Evolutionary conservation across 2,888 invertebrate genomes (phyloP), one percentile per base, ranked within the genome.

Genomic region (Sarcophaga rosellei): DNA sequence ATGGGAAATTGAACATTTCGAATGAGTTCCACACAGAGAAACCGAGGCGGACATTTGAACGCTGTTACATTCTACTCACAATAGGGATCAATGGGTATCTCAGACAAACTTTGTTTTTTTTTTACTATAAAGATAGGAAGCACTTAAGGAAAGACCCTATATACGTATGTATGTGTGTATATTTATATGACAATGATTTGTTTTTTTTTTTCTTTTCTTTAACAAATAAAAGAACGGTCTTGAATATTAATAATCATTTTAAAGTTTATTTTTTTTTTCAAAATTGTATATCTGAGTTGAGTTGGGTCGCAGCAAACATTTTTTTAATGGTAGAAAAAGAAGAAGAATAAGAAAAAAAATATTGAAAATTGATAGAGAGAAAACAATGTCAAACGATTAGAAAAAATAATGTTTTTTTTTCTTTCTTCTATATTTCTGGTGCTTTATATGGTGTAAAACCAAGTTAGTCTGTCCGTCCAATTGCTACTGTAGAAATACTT

Each of bases 171-270:
- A 72, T 65, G 62, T 62, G 47, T 47, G 23, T 65, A 17, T 35
- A 35, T 65, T 70, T 59, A 35, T 72, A 69, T 23, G 53, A 23
- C 57, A 72, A 35, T 72, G 45, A 59, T 6, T 65, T 21, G 59
- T 35, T 44, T 25, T 62, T 47, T 20, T 4, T 45, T 62, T 47
- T 47, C 17, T 68, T 25, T 5, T 11, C n/a, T n/a, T 20, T 20
- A 47, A 66, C 20, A 73, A 78, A 25, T 35, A 53, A 65, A 35
- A 65, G 74, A 77, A 61, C 61, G 70, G 81, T 78, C 81, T 65
- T 74, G 85, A 69, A 85, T 85, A 61, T 79, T 80, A 81, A 75
- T 76, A 81, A 53, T n/a, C 35, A 57, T 66, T 57, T n/a, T 35
- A 10, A 65, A 17, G 8, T 35, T 25, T 25, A 1, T 23, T 25